Evolutionary conservation across 1,140 invertebrate genomes (phyloP), one percentile per base, ranked within the genome.

Genomic region (Aleiodes sp.): DNA sequence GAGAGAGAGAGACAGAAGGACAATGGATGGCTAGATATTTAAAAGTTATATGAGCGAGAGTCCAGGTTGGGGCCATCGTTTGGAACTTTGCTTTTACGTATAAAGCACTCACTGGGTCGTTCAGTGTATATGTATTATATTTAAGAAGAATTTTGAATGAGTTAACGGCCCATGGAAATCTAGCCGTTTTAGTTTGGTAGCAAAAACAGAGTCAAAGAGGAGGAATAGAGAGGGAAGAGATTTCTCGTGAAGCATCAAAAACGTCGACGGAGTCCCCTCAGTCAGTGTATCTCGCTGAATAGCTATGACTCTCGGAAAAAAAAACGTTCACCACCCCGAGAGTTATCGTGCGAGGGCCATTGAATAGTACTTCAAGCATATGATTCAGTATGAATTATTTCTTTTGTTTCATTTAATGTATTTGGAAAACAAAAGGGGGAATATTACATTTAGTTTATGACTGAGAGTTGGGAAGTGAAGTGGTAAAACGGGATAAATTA

Each of bases 1-100:
- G 41, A 61, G 46, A 24, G 61, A 41, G 52, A 39, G 33, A 39
- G 8, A n/a, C 39, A 16, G 26, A 26, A 56, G 14, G 46, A 43
- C 37, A 63, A 61, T 65, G 26, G 56, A 65, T 61, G 57, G 59
- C 21, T 33, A 24, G 43, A 29, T 67, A 69, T 68, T 69, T 62
- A 72, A 72, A 69, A 72, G 71, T 70, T 72, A 72, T 72, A 69
- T 59, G 52, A 12, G 21, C 28, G 56, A 63, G 26, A 46, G 39
- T 31, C 35, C 10, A 4, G 19, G 65, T 19, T 24, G n/a, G 57
- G 62, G n/a, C n/a, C 57, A 65, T 72, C 59, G 67, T 70, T 68
- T 37, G 33, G 41, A 70, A 72, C 71, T 72, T 72, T 69, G 66
- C 71, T 72, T 63, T 72, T 65, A 72, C 56, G 67, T 67, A 62